A percentile compares a stretch with the other conserved stretches of the same genome.
Evolutionary conservation across 2,888 invertebrate genomes (phyloP).

Genomic region (Mythimna loreyi): DNA sequence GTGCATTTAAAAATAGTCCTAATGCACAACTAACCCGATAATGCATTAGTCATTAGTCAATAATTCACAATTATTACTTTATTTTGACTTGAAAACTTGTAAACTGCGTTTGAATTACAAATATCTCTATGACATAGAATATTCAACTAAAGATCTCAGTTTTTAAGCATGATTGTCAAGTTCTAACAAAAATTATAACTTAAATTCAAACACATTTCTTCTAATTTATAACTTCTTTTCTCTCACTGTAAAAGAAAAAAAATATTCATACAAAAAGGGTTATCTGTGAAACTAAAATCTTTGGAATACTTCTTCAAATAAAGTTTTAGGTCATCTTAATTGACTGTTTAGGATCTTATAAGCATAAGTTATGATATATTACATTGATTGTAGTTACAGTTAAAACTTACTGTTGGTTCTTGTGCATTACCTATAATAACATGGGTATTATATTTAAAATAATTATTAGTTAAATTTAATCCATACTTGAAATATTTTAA

Average conservation of each 20-base stretch:
- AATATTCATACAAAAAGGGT: neutral
- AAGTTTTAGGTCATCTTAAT: neutral
- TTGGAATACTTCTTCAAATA: neutral
- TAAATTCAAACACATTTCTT: neutral
- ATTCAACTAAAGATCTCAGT: neutral
- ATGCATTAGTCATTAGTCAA: constrained; percentile 39
- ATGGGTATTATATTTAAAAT: neutral
- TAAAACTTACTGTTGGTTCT: neutral
- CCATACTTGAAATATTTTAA: too few relatives aligned
- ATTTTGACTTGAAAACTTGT: neutral
- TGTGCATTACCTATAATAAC: neutral
- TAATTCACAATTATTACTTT: constrained; percentile 15
- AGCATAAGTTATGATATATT: neutral
- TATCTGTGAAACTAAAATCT: neutral
- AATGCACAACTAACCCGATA: constrained; percentile 35
- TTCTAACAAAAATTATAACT: neutral
- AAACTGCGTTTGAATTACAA: neutral
- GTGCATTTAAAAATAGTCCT: constrained; percentile 51
- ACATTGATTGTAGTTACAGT: fast-evolving
- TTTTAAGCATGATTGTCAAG: neutral
- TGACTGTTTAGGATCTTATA: neutral
- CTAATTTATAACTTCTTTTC: neutral
- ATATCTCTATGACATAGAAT: neutral
- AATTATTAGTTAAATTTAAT: neutral
- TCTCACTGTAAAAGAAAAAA: neutral